These are phyloP conservation scores for Epistrophe eligans DNA, from an alignment of 2,888 invertebrate genomes.

Conservation along the genomic window DNA sequence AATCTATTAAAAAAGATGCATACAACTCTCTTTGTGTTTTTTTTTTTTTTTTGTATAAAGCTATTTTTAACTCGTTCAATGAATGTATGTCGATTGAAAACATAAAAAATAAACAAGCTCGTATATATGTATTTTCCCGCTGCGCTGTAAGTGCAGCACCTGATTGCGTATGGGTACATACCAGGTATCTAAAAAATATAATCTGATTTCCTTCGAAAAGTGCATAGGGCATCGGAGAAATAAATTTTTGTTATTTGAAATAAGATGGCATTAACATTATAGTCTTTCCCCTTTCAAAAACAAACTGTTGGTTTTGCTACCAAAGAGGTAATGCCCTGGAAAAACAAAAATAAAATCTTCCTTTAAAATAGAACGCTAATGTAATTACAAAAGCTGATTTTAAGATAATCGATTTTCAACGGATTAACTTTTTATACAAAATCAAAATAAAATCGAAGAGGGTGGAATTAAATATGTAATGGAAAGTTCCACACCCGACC, in stretches of 20 bases:
- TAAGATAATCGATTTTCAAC: slow-evolving; percentile 29
- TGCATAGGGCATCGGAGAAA: background rate
- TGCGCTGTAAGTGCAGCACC: slow-evolving; percentile 51
- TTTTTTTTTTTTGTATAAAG: background rate
- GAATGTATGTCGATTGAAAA: slow-evolving; percentile 47
- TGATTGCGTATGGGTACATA: slow-evolving; percentile 60
- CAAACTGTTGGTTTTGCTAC: slow-evolving; percentile 44
- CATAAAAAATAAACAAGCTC: slow-evolving; percentile 66
- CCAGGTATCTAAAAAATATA: slow-evolving; percentile 39
- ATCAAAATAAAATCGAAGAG: background rate
- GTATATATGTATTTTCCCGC: slow-evolving; percentile 16
- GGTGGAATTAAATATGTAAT: slow-evolving; percentile 5
- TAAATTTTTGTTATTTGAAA: slow-evolving; percentile 23
- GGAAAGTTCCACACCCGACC: background rate
- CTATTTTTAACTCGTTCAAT: slow-evolving; percentile 54
- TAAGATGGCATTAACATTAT: slow-evolving; percentile 31
- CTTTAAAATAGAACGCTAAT: slow-evolving; percentile 60
- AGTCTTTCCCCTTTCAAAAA: slow-evolving; percentile 46
- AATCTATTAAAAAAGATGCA: background rate
- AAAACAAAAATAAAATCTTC: slow-evolving; percentile 57
- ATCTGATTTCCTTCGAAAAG: slow-evolving; percentile 52
- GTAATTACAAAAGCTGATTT: slow-evolving; percentile 42
- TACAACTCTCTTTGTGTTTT: background rate
- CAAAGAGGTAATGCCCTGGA: slow-evolving; percentile 24
- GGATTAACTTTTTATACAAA: slow-evolving; percentile 32